Evolutionary conservation across 2,888 invertebrate genomes (phyloP), one percentile per base, ranked within the genome.

Genomic region (Cryptocephalus moraei): DNA sequence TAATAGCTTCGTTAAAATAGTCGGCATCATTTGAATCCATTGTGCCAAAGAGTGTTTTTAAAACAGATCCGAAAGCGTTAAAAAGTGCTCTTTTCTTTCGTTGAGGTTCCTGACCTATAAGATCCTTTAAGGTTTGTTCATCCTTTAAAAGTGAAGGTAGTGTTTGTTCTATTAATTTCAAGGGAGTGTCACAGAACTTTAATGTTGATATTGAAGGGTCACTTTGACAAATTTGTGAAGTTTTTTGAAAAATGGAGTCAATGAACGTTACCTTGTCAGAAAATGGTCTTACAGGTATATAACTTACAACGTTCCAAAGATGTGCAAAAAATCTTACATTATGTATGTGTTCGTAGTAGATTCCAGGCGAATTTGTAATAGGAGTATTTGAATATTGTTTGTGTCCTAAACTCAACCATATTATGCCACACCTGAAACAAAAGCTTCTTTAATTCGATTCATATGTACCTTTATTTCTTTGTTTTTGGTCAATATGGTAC

Each of bases 21-120:
- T 47, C 39, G 14, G 49, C 56, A 42, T 56, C 53, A 31, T 51
- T 41, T 48, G 48, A 33, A 45, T 53, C 52, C 43, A 54, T 39
- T 8, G 51, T 52, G 11, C 53, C 54, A 33, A 53, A 50, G 11
- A 54, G 32, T 12, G 43, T 41, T 48, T 52, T 53, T 13, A 53
- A 48, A 9, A 41, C 39, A 22, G 49, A 43, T 8, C 52, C 51
- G 10, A 49, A 40, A 32, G 41, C 44, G 31, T 50, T 47, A 13
- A 54, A 38, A 14, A 49, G 13, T 33, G 41, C 48, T 33, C 47
- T 4, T 39, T 39, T 47, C 11, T 11, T n/a, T 43, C 44, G 34
- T 4, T 13, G 22, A 22, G 22, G 22, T 22, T 22, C 34, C 9
- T 39, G 39, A 31, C 42, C 34, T n/a, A 42, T 41, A 11, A 39